These are phyloP conservation scores for Rattus norvegicus DNA, from an alignment of 2,113 vertebrate genomes.

Conservation along the genomic window DNA sequence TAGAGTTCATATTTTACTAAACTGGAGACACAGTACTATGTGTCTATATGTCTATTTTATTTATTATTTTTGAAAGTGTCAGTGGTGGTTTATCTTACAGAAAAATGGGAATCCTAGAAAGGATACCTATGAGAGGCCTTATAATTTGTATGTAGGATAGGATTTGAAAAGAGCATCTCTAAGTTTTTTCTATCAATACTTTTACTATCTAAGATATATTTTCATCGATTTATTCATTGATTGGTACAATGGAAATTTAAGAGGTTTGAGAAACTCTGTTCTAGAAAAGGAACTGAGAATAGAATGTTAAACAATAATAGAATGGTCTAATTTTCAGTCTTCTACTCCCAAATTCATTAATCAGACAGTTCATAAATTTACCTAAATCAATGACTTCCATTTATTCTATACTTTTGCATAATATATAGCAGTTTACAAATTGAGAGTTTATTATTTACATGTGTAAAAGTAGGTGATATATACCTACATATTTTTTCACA, in stretches of 20 bases:
- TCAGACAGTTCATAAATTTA: background rate
- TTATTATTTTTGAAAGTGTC: constrained; percentile 12
- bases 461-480: background rate
- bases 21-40: background rate
- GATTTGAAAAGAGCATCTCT: background rate
- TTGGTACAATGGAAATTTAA: background rate
- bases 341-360: background rate
- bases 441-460: background rate
- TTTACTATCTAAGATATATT: background rate
- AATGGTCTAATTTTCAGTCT: background rate
- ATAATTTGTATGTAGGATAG: background rate
- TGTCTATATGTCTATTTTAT: background rate
- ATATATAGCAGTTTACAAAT: background rate
- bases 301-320: background rate
- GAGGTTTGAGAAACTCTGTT: background rate
- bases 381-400: background rate
- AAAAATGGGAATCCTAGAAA: background rate
- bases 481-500: background rate
- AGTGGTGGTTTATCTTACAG: background rate
- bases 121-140: background rate
- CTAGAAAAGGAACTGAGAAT: background rate
- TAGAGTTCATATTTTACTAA: background rate
- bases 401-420: background rate
- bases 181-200: background rate
- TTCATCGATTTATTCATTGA: background rate